Conservation (phyloP, 2,797 vertebrate genomes). For the Kryptopterus vitreolus region DNA sequence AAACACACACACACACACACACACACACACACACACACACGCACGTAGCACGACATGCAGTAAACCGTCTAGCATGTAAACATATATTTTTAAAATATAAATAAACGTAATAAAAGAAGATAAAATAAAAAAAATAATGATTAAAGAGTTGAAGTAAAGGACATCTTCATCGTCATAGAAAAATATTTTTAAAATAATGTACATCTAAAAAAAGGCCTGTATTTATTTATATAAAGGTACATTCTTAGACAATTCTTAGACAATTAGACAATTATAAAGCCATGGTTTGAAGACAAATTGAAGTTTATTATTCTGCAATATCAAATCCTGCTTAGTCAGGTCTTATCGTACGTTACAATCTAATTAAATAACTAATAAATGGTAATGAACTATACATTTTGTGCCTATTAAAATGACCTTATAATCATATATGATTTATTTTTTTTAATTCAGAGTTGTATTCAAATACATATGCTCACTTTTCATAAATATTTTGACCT, state of each 20-base stretch:
- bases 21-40: too few species aligned
- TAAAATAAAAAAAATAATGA: too few species aligned
- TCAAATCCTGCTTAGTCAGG: background rate
- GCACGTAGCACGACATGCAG: too few species aligned
- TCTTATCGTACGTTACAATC: background rate
- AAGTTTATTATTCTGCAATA: background rate
- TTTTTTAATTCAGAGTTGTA: background rate
- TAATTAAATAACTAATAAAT: background rate
- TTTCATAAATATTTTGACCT: background rate
- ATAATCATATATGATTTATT: background rate
- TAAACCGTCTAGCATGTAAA: too few species aligned
- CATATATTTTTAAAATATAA: too few species aligned
- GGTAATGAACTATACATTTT: background rate
- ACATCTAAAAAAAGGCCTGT: background rate
- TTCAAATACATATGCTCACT: background rate
- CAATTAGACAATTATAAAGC: background rate
- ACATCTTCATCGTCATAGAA: too few species aligned
- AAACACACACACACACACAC: too few species aligned
- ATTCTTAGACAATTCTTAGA: background rate
- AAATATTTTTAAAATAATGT: too few species aligned
- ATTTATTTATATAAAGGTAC: background rate
- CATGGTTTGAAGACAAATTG: background rate
- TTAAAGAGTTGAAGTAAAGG: too few species aligned
- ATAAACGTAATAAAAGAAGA: too few species aligned
- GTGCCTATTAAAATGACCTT: background rate